A percentile compares a stretch with the other conserved stretches of the same genome.
These are phyloP conservation scores for Coreius guichenoti DNA, from an alignment of 2,797 vertebrate genomes.

Conservation along the genomic window DNA sequence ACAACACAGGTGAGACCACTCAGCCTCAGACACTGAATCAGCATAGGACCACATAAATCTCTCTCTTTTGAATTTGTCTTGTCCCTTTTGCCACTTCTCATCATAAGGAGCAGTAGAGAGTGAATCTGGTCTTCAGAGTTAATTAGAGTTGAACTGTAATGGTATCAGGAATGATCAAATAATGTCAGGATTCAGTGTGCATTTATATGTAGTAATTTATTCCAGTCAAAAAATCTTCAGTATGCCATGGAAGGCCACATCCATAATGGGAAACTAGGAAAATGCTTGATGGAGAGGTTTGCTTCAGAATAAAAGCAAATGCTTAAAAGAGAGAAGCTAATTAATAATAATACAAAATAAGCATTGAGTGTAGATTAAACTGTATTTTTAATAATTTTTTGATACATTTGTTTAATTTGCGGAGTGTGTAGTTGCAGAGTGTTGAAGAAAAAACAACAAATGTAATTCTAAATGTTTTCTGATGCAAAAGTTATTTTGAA, in stretches of 20 bases:
- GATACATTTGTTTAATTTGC: background rate
- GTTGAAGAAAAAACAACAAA: background rate
- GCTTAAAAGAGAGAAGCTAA: no score
- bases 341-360: no score
- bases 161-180: background rate
- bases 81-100: background rate
- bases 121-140: background rate
- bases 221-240: background rate
- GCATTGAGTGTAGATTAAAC: no score
- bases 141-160: background rate
- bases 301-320: no score
- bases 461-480: background rate
- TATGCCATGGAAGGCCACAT: background rate
- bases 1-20: constrained; percentile 89
- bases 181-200: background rate
- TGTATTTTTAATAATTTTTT: background rate
- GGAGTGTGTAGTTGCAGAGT: background rate
- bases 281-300: no score
- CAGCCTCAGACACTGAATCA: no score
- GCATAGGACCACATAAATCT: background rate
- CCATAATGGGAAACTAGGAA: background rate
- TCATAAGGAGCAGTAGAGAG: background rate
- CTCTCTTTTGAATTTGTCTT: background rate
- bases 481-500: background rate
- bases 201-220: background rate